Conservation (phyloP, 2,888 invertebrate species). For the Acronicta leporina region DNA sequence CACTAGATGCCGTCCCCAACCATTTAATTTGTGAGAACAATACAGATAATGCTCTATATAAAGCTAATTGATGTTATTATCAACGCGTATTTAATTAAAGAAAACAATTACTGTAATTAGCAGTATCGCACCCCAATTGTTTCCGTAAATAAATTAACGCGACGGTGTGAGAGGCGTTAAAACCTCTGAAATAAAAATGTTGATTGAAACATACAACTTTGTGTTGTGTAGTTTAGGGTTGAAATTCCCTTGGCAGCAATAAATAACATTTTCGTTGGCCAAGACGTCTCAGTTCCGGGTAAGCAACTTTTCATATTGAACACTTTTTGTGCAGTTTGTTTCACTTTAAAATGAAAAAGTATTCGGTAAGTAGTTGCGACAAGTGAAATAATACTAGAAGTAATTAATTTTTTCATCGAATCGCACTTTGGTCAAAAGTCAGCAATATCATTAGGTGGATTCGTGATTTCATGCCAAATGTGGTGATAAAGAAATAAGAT, state of each 20-base stretch:
- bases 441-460: background rate
- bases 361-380: slow-evolving; percentile 1
- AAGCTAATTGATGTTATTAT: slow-evolving; percentile 32
- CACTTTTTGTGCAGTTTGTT: slow-evolving; percentile 35
- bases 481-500: background rate
- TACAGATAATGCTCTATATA: slow-evolving; percentile 12
- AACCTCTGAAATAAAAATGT: slow-evolving; percentile 18
- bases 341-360: slow-evolving; percentile 25
- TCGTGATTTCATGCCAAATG: background rate
- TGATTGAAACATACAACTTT: slow-evolving; percentile 30
- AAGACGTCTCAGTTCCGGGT: slow-evolving; percentile 41
- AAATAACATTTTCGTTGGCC: slow-evolving; percentile 22
- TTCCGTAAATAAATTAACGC: slow-evolving; percentile 18
- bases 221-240: slow-evolving; percentile 18
- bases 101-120: slow-evolving; percentile 36
- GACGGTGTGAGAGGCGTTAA: slow-evolving; percentile 30
- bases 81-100: slow-evolving; percentile 30
- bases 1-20: slow-evolving; percentile 12
- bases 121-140: slow-evolving; percentile 14
- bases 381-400: background rate
- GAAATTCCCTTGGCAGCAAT: slow-evolving; percentile 28
- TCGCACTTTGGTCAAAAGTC: background rate
- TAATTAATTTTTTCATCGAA: too few species aligned
- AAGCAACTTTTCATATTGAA: slow-evolving; percentile 28
- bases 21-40: slow-evolving; percentile 23